Evolutionary conservation across 1,140 invertebrate genomes (phyloP).

Genomic region (Ceratina japonica): DNA sequence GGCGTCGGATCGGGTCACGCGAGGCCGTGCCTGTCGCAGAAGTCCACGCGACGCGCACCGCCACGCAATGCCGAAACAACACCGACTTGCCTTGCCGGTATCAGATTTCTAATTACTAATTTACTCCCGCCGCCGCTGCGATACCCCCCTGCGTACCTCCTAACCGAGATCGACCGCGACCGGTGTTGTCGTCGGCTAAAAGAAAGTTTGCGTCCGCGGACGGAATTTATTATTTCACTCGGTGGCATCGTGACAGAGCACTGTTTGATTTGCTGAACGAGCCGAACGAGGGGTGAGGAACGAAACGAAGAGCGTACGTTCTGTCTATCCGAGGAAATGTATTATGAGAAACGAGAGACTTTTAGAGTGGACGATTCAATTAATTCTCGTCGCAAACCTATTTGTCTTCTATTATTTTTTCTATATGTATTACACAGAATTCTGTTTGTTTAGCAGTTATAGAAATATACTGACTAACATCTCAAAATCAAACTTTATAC

Average conservation of each 20-base stretch:
- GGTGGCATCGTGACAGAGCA: not conserved
- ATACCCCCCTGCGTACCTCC: conserved; percentile 14
- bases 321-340: too few species aligned
- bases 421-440: too few species aligned
- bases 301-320: too few species aligned
- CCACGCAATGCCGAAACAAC: conserved; percentile 78
- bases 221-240: conserved; percentile 17
- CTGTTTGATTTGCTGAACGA: not conserved
- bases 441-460: too few species aligned
- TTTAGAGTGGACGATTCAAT: too few species aligned
- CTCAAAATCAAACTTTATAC: too few species aligned
- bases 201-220: not conserved
- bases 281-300: not conserved
- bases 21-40: conserved; percentile 79
- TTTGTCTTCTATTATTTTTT: too few species aligned
- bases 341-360: too few species aligned
- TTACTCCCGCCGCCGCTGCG: conserved; percentile 62
- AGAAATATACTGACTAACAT: too few species aligned
- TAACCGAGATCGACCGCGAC: conserved; percentile 25
- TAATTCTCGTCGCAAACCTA: too few species aligned
- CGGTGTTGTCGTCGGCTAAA: not conserved
- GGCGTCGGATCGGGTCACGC: conserved; percentile 77
- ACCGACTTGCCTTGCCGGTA: conserved; percentile 73
- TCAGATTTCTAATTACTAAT: conserved; percentile 80
- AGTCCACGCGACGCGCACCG: conserved; percentile 76